Conservation (phyloP, 2,113 vertebrate genomes). For the Burhinus bistriatus region DNA sequence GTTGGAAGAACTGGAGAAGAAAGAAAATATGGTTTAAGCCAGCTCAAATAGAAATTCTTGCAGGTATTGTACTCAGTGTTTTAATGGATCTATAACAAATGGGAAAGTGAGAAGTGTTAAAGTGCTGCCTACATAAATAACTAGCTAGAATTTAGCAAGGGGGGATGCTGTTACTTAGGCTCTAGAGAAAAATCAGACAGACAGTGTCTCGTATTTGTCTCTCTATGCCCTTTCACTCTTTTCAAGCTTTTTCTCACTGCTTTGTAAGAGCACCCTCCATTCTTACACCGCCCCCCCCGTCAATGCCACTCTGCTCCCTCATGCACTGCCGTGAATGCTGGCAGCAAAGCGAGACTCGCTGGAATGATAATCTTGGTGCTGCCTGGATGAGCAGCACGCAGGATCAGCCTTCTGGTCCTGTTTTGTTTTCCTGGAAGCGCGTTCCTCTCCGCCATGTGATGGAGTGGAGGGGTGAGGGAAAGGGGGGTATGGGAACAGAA, state of each 20-base stretch:
- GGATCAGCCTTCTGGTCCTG: not conserved
- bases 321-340: not conserved
- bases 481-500: not conserved
- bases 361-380: not conserved
- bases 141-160: not conserved
- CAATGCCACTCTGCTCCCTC: not conserved
- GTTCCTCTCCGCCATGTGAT: not conserved
- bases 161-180: not conserved
- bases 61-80: not conserved
- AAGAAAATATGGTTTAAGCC: not conserved
- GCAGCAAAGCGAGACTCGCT: rapidly evolving
- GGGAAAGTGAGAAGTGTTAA: not conserved
- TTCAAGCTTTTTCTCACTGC: not conserved
- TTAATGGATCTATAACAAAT: not conserved
- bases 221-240: not conserved
- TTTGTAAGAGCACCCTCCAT: not conserved
- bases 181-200: not conserved
- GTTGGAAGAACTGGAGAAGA: not conserved
- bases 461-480: not conserved
- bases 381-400: not conserved
- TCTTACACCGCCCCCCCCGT: not conserved
- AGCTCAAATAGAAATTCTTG: not conserved
- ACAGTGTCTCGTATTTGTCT: not conserved
- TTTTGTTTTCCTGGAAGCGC: not conserved
- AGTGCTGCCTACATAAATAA: not conserved